These are phyloP conservation scores for Aegotheles bennettii DNA, from an alignment of 2,113 vertebrate species.

Conservation along the genomic window DNA sequence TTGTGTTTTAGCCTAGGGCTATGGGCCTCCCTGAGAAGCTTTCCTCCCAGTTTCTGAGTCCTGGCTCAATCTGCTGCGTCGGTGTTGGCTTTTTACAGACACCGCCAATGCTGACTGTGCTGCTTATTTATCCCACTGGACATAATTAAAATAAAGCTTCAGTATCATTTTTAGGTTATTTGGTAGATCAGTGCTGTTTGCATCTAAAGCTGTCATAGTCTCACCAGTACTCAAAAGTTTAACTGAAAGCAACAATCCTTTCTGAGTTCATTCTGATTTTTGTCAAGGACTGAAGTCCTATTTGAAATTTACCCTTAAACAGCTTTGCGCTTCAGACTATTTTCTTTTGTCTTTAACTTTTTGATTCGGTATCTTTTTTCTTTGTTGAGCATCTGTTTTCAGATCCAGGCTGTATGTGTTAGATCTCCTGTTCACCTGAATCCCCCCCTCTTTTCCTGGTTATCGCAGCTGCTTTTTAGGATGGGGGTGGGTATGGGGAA, in stretches of 20 bases:
- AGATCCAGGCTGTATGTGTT: background rate
- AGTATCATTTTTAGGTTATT: background rate
- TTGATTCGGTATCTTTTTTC: background rate
- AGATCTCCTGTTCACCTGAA: background rate
- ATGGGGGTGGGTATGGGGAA: background rate
- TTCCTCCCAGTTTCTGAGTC: background rate
- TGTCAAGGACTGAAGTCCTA: background rate
- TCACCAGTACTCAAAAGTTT: background rate
- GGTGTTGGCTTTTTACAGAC: background rate
- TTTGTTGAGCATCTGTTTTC: background rate
- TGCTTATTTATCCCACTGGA: slow-evolving; percentile 10
- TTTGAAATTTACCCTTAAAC: background rate
- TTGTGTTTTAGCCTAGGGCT: slow-evolving; percentile 17
- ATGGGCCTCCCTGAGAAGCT: background rate
- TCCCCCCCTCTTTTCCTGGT: background rate
- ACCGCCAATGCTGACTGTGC: background rate
- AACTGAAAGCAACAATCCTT: background rate
- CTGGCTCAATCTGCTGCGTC: background rate
- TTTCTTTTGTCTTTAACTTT: background rate
- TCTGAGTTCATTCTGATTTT: background rate
- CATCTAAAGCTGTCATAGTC: background rate
- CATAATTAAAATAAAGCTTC: slow-evolving; percentile 3
- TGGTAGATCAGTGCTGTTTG: background rate
- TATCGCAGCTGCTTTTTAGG: background rate
- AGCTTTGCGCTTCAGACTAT: background rate